phyloP scores from a whole-genome alignment of 2,797 vertebrate genomes.

The Peromyscus aztecus region DNA sequence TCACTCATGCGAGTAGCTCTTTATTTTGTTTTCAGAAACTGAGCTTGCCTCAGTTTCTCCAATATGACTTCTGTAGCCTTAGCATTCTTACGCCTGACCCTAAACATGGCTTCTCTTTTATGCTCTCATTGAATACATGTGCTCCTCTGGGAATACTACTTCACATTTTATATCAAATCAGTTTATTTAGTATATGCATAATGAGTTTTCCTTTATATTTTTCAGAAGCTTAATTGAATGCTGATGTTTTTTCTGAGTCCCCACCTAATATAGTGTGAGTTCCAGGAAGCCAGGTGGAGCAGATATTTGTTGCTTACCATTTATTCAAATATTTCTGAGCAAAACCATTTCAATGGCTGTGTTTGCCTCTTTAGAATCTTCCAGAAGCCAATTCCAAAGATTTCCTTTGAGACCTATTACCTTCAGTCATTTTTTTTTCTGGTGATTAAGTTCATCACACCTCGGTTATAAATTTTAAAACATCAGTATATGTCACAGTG shows the following conservation, averaged over 20 bases:
- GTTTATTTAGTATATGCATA: neutral
- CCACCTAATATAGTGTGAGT: neutral
- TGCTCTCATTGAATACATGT: neutral
- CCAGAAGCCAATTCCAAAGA: neutral
- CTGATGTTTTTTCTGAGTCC: neutral
- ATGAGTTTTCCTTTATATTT: slow-evolving; percentile 10
- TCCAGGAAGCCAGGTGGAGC: neutral
- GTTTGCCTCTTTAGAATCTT: neutral
- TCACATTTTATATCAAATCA: neutral
- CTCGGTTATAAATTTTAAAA: neutral
- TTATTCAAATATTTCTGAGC: slow-evolving; percentile 18
- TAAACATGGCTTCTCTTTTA: neutral
- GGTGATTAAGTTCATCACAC: neutral
- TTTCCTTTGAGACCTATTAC: neutral
- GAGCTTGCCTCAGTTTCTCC: neutral
- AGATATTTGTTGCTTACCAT: neutral
- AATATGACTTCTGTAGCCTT: neutral
- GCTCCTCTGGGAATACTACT: neutral
- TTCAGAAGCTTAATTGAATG: slow-evolving; percentile 8
- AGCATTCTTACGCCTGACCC: neutral
- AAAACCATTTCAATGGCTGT: neutral
- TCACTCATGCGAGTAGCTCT: neutral
- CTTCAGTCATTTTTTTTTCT: neutral
- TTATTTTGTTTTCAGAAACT: neutral
- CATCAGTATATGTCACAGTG: neutral